Evolutionary conservation across 35 echinoderm and acorn worm genomes (phyloP).

Genomic region (Diadema setosum): DNA sequence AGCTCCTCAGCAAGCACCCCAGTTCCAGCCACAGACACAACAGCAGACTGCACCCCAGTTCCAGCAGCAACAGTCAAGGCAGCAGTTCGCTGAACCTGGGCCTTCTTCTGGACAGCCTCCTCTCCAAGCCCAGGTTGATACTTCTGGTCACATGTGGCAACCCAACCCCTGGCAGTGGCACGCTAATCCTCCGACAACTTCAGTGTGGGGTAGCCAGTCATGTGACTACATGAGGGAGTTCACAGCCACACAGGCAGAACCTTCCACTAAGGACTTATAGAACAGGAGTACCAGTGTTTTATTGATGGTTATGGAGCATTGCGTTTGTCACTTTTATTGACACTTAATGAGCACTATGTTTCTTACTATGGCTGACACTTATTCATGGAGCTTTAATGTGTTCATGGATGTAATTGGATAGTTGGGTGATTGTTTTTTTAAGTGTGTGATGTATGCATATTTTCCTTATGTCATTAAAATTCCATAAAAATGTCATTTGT

Average conservation of each 20-base stretch:
- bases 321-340: background rate
- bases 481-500: no score
- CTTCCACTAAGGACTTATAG: background rate
- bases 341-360: background rate
- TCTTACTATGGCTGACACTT: background rate
- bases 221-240: background rate
- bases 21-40: slow-evolving; percentile 13
- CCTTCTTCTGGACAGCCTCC: slow-evolving; percentile 21
- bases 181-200: background rate
- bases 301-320: background rate
- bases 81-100: slow-evolving; percentile 14
- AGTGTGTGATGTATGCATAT: no score
- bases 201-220: background rate
- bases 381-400: no score
- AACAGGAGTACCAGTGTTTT: background rate
- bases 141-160: slow-evolving; percentile 11
- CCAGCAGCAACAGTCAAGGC: background rate
- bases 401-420: no score
- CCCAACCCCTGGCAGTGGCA: background rate
- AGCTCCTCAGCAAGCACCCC: slow-evolving; percentile 16
- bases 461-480: no score
- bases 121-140: background rate
- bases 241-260: background rate
- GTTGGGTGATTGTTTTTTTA: no score
- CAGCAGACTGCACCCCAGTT: background rate